Base-by-base conservation (phyloP, 2,888 invertebrate species). In the Taphrorychus bicolor region DNA sequence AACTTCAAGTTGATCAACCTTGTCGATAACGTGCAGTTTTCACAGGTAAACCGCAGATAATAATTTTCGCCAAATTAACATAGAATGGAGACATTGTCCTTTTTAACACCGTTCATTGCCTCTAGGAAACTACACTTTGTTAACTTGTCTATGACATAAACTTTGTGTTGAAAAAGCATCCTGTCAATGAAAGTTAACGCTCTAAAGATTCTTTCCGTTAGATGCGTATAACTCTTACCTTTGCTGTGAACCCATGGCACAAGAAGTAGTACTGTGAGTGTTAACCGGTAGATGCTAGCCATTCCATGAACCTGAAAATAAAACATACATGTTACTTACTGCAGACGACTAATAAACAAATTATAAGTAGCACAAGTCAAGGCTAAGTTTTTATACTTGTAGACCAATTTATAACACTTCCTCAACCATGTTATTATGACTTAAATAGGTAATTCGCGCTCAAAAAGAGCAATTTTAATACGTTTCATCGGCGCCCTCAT, bases 241-340 rank as follows among this genome's bases (percentile, higher is more conserved):
- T 66, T 69, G 54, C 72, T 73, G 53, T 72, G 41, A 23, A 71
- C 71, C 69, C 62, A 71, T 65, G 74, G 74, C 40, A 75, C n/a
- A 22, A 69, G 72, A 14, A 74, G 52, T 45, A 74, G 69, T 49
- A 73, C 71, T 48, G 70, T 62, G 56, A 62, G 62, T 65, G 73
- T 51, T 68, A 75, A 69, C 70, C 70, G 70, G 52, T 71, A 64
- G 40, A 66, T 22, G 68, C 66, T 59, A 71, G 69, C 75, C 75
- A 74, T 76, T 74, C 73, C 73, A 70, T 69, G 64, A 67, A 71
- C 71, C 75, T 76, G 74, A 70, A 76, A 7, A 57, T 51, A 62
- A 69, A 23, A 21, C 45, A 45, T 5, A 32, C 32, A 11, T 32
- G 7, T 9, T 32, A 32, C 32, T n/a, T n/a, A n/a, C n/a, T n/a